Base-by-base conservation (phyloP, 2,113 vertebrate genomes). In the Odocoileus hemionus region DNA sequence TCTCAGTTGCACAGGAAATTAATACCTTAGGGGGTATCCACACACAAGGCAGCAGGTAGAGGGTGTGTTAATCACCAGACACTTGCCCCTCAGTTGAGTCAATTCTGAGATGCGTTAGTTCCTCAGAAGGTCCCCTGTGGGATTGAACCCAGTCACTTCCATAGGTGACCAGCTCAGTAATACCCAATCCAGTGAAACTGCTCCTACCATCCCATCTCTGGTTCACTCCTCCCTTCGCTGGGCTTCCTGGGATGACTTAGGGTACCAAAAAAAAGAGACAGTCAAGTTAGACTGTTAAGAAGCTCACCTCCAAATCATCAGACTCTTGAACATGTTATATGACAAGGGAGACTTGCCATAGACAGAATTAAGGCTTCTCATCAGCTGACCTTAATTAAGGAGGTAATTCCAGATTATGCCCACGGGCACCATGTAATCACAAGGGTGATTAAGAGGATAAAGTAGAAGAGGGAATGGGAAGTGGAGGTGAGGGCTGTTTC, bases 371-470 rank as follows among this genome's bases (percentile, higher is more conserved):
- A 88, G 86, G 14, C n/a, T 70, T 25, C 25, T 43, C 17, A 30
- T 60, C 55, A 45, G 5, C 25, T 12, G 26, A 60, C 39, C 55
- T 33, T 43, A 45, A 45, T 47, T 79, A 79, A 79, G 36, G 83
- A 30, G 55, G 30, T 45, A 60, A 86, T 30, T 23, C 33, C 47
- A 7, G 43, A 64, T 33, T 9, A 7, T 15, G 58, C 43, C 28
- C 4, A 0, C 0, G 0, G 79, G 50, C 33, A 54, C 6, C 50
- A 36, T 8, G 33, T 83, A 54, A 54, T 83, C 33, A 28, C 86
- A 64, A 64, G 12, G 12, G 19, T 25, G 58, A 50, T 0, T 7
- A 10, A 70, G 15, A 50, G 6, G 61, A 36, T 28, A 17, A 12
- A 67, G 36, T 17, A 39, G 61, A 19, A 67, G 79, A 33, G 30